phyloP scores from a whole-genome alignment of 1,140 invertebrate genomes.

The Heliconius nattereri region DNA sequence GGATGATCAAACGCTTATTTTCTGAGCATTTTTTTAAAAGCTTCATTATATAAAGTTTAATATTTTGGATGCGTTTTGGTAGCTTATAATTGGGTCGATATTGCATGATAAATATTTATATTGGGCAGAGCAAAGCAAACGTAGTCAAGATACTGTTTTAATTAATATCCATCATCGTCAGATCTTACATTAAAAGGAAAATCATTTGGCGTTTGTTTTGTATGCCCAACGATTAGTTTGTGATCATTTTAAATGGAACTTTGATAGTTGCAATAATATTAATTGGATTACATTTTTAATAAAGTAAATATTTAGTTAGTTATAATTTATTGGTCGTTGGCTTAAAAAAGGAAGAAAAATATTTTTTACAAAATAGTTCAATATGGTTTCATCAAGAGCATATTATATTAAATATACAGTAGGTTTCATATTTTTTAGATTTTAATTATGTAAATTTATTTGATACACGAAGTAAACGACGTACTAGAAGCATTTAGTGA shows the following conservation, averaged over 20 bases:
- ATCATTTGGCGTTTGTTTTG: slow-evolving; percentile 1
- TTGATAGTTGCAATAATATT: neutral
- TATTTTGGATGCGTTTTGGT: slow-evolving; percentile 16
- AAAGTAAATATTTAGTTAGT: no score
- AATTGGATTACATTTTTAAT: no score
- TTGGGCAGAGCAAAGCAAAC: neutral
- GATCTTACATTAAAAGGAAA: neutral
- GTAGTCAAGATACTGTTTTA: neutral
- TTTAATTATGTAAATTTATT: neutral
- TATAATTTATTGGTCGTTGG: no score
- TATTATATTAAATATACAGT: no score
- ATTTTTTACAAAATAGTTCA: no score
- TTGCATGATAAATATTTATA: neutral
- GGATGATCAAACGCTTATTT: slow-evolving; percentile 37
- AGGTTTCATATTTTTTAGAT: no score
- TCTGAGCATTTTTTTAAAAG: slow-evolving; percentile 23
- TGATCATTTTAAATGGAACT: neutral
- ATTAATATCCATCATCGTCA: neutral
- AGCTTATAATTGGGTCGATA: neutral
- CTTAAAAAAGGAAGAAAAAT: no score
- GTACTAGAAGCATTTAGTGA: neutral
- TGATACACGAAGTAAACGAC: neutral
- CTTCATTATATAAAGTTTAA: slow-evolving; percentile 5
- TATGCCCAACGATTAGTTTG: neutral
- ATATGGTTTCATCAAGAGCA: no score